Percentiles rank a stretch among this genome's conserved stretches.
These are phyloP conservation scores for Archilochus colubris DNA, from an alignment of 2,113 vertebrate genomes.

Conservation along the genomic window DNA sequence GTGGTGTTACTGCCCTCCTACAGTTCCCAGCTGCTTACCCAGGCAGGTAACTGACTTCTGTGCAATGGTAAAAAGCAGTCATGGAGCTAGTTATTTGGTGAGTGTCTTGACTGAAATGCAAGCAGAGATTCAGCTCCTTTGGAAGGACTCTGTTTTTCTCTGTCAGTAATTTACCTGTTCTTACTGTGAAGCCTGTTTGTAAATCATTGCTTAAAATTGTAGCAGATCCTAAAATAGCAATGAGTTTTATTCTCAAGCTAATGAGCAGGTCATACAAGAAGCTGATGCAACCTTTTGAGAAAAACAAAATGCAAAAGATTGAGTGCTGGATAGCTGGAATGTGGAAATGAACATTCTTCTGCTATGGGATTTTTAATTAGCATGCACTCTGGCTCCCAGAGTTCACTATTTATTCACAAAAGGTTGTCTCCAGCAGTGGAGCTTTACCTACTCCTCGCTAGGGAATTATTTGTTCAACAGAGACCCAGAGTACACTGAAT, in stretches of 20 bases:
- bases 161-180: not conserved
- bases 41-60: not conserved
- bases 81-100: not conserved
- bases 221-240: not conserved
- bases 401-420: not conserved
- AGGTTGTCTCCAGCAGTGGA: not conserved
- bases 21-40: not conserved
- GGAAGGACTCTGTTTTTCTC: not conserved
- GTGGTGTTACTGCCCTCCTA: not conserved
- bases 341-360: not conserved
- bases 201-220: not conserved
- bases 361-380: not conserved
- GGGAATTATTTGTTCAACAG: not conserved
- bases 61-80: not conserved
- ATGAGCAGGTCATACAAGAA: not conserved
- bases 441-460: not conserved
- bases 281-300: not conserved
- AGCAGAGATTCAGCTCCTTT: not conserved
- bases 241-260: not conserved
- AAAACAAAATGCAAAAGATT: not conserved
- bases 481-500: not conserved
- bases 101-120: not conserved
- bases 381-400: fast-evolving
- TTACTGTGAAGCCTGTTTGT: not conserved
- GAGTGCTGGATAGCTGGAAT: not conserved